phyloP scores from a whole-genome alignment of 2,888 invertebrate species.

The Charanyca ferruginea region DNA sequence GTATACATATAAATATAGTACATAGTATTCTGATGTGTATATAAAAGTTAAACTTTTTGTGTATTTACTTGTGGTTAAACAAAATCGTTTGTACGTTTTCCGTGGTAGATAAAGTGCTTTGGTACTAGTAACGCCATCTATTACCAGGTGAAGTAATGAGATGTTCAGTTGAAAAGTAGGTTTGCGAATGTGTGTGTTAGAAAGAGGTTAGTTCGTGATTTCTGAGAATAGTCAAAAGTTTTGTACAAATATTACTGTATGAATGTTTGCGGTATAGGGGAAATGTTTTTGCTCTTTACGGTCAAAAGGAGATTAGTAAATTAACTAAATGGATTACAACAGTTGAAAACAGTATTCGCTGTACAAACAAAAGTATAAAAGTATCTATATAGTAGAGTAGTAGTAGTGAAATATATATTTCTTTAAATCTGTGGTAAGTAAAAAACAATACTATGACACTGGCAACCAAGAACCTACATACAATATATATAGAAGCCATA shows the following conservation, averaged over 20 bases:
- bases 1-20: conserved; percentile 32
- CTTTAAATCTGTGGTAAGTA: background rate
- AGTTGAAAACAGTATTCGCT: background rate
- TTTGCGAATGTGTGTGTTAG: conserved; percentile 30
- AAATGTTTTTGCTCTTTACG: background rate
- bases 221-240: conserved; percentile 40
- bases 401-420: no score
- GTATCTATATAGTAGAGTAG: no score
- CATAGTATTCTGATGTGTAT: conserved; percentile 30
- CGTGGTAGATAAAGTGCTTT: conserved; percentile 6
- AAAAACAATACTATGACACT: background rate
- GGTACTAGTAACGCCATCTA: conserved; percentile 72
- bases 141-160: conserved; percentile 47
- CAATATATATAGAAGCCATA: conserved; percentile 1
- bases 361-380: background rate
- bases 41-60: conserved; percentile 53
- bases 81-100: conserved; percentile 36
- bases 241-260: conserved; percentile 43
- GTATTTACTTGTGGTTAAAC: conserved; percentile 34
- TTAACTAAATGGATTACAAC: background rate
- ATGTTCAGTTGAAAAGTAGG: conserved; percentile 37
- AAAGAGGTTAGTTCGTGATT: conserved; percentile 30
- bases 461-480: background rate
- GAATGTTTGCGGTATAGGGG: conserved; percentile 25
- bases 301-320: conserved; percentile 11